Evolutionary conservation across 2,888 invertebrate genomes (phyloP).

Genomic region (Mystacides longicornis): DNA sequence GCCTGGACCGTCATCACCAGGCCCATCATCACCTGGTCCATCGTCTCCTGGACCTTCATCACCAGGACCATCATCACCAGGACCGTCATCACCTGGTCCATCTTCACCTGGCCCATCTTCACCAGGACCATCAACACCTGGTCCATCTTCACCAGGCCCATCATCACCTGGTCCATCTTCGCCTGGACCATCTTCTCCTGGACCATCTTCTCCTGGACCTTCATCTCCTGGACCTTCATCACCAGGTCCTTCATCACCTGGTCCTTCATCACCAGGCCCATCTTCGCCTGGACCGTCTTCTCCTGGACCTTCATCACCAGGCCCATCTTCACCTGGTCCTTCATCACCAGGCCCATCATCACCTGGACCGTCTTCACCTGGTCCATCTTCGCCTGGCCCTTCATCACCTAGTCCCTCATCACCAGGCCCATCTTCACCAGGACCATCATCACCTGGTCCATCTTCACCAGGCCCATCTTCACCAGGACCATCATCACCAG

Average conservation of each 20-base stretch:
- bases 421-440: no score
- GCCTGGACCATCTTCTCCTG: not conserved
- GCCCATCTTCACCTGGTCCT: not conserved
- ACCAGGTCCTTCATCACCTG: not conserved
- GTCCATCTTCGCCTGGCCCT: not conserved
- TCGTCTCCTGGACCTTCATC: no score
- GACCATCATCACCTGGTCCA: no score
- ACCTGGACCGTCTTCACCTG: no score
- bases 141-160: not conserved
- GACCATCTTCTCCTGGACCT: not conserved
- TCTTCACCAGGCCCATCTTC: not conserved
- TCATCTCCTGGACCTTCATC: not conserved
- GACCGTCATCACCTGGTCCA: no score
- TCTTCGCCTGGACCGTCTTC: no score
- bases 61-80: not conserved
- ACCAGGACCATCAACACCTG: not conserved
- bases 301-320: not conserved
- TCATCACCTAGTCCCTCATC: not conserved
- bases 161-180: not conserved
- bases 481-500: no score
- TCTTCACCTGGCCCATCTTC: not conserved
- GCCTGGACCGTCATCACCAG: not conserved
- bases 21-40: not conserved
- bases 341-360: not conserved
- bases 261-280: not conserved